phyloP scores from a whole-genome alignment of 2,113 vertebrate species.

The Toxotes chatareus region DNA sequence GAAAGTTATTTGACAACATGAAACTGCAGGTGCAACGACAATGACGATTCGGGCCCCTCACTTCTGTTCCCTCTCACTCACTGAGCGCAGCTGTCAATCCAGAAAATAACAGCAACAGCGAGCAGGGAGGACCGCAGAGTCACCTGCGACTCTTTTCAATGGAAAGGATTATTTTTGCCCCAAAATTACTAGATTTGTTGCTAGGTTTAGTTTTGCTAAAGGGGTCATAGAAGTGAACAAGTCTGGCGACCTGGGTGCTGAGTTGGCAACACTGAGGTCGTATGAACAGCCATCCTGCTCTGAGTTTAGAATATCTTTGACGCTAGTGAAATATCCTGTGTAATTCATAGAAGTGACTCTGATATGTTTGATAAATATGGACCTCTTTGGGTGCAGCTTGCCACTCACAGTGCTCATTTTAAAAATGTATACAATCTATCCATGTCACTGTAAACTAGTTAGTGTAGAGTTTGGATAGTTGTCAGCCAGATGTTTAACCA shows the following conservation, averaged over 20 bases:
- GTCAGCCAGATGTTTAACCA: neutral
- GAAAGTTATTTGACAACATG: too few species aligned
- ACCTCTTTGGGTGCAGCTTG: neutral
- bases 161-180: neutral
- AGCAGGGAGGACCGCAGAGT: neutral
- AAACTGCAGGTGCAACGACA: neutral
- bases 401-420: neutral
- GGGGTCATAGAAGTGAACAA: neutral
- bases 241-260: neutral
- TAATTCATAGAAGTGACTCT: slow-evolving; percentile 13
- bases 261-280: neutral
- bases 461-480: neutral
- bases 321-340: neutral
- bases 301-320: neutral
- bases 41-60: neutral
- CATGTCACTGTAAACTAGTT: neutral
- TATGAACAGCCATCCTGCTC: neutral
- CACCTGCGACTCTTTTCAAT: neutral
- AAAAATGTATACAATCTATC: neutral
- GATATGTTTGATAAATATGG: slow-evolving; percentile 2
- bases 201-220: neutral
- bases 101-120: slow-evolving; percentile 14
- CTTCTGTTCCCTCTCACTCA: neutral
- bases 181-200: slow-evolving; percentile 7
- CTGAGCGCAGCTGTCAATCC: slow-evolving; percentile 24